Evolutionary conservation across 1,140 invertebrate genomes (phyloP), one percentile per base, ranked within the genome.

Genomic region (Zophobas morio): DNA sequence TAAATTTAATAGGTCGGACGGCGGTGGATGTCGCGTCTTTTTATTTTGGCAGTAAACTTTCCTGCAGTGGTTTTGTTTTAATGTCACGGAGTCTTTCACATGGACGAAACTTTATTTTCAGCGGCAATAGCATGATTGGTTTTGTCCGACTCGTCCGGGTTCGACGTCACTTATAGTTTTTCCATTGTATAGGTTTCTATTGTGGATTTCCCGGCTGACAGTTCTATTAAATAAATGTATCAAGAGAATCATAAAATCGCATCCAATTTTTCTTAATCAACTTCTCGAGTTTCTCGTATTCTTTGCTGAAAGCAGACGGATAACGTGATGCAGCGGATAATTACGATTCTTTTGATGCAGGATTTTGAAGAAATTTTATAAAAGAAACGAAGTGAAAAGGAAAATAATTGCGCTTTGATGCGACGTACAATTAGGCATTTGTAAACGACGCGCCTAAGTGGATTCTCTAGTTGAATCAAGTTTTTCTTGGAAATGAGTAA

Each of bases 191-290:
- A 37, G 60, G 33, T 66, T 60, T 40, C 60, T 42, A 66, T 66
- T 66, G 60, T 66, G 60, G 60, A 42, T 42, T 66, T 66, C 39
- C 20, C 60, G 39, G 32, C 60, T 46, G 60, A 66, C 60, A 66
- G 60, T 66, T 66, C 60, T 42, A 66, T 66, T 66, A 66, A 40
- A 66, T 66, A 66, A 66, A 66, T 66, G 60, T 46, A 66, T 66
- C 60, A 46, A 66, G 60, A 42, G 60, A 66, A 66, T 66, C 60
- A 66, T 42, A 66, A 66, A 66, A 66, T 66, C 60, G 35, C 1
- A n/a, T 40, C 60, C 60, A 66, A 39, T 66, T 66, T 66, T 66
- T 66, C 60, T 46, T 42, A 66, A 66, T 66, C 33, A 66, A 66
- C 1, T 32, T 42, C 42, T 42, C 60, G 42, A 8, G 56, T 0